A percentile compares a stretch with the other conserved stretches of the same genome.
Evolutionary conservation across 2,113 vertebrate species (phyloP).

Genomic region (Alectura lathami): DNA sequence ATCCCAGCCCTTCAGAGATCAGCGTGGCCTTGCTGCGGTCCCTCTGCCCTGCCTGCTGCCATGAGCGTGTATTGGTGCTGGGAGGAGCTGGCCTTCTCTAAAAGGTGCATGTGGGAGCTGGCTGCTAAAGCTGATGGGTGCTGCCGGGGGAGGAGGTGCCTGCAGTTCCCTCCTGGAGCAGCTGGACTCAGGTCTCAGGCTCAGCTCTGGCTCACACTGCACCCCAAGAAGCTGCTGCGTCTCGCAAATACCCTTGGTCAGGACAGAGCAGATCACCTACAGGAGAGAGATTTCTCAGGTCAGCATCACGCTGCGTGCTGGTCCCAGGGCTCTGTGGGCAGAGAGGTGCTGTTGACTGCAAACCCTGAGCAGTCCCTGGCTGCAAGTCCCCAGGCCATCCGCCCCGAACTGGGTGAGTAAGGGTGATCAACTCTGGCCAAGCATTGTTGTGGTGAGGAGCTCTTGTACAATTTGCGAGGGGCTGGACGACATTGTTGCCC

Average conservation of each 20-base stretch:
- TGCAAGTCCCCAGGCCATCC: neutral
- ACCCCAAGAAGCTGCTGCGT: neutral
- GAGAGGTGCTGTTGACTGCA: neutral
- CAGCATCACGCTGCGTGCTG: neutral
- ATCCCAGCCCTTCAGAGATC: fast-evolving
- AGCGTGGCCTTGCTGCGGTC: neutral
- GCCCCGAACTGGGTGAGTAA: neutral
- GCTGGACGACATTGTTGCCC: neutral
- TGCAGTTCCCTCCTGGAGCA: neutral
- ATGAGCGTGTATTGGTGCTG: neutral
- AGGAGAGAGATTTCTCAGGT: neutral
- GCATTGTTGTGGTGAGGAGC: neutral
- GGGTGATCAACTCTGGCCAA: fast-evolving
- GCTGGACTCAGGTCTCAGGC: neutral
- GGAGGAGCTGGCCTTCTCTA: neutral
- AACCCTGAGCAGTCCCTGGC: fast-evolving
- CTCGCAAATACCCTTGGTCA: too few species aligned
- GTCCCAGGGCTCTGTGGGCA: neutral
- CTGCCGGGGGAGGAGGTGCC: neutral
- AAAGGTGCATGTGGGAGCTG: neutral
- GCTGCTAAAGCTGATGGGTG: neutral
- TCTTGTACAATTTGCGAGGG: neutral
- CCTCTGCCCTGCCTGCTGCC: neutral
- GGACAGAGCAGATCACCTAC: neutral
- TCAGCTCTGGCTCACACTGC: neutral